phyloP scores from a whole-genome alignment of 2,113 vertebrate species.

The Protobothrops mucrosquamatus region DNA sequence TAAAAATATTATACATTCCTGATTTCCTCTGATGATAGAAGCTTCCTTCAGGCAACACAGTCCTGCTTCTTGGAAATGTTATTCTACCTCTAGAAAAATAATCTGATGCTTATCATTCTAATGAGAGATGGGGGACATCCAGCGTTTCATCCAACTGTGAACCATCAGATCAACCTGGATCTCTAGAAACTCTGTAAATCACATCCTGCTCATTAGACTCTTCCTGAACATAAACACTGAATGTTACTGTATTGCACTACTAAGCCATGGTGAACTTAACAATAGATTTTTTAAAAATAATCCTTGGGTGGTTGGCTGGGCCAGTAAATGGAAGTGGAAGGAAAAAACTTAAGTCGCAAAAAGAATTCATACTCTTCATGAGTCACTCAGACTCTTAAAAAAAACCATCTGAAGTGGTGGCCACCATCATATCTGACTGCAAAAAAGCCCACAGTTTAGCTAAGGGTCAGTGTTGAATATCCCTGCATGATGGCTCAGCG shows the following conservation, averaged over 20 bases:
- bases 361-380: background rate
- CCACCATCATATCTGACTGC: background rate
- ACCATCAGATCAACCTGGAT: background rate
- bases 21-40: background rate
- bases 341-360: background rate
- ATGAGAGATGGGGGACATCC: too few species aligned
- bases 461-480: background rate
- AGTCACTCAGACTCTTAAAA: background rate
- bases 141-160: background rate
- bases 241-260: background rate
- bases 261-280: background rate
- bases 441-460: background rate
- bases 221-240: background rate
- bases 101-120: background rate
- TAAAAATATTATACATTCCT: background rate
- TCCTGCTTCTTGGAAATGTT: background rate
- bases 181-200: background rate
- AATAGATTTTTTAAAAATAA: background rate
- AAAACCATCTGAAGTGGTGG: background rate
- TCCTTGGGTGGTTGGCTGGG: background rate
- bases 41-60: background rate
- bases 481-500: background rate
- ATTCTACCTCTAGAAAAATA: background rate
- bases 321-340: background rate
- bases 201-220: too few species aligned